A percentile compares a stretch with the other conserved stretches of the same genome.
These are phyloP conservation scores for Cyprinodon variegatus DNA, from an alignment of 2,113 vertebrate species.

Conservation along the genomic window DNA sequence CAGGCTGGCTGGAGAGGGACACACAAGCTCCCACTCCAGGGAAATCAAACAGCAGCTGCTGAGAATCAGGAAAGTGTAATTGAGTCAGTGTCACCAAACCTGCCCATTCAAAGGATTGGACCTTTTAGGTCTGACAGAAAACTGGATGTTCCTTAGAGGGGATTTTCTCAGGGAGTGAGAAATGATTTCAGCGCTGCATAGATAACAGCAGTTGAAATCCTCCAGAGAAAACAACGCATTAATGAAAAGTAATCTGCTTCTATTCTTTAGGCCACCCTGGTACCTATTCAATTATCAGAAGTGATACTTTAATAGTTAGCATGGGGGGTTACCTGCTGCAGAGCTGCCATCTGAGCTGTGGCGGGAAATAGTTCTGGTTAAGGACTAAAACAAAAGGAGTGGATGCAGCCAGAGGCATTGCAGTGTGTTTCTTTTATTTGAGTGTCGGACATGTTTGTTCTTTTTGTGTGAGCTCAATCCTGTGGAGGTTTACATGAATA, in stretches of 20 bases:
- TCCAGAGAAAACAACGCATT: neutral
- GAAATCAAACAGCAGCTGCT: conserved; percentile 65
- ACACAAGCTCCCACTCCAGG: conserved; percentile 20
- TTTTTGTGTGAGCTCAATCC: neutral
- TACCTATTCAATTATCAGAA: conserved; percentile 1
- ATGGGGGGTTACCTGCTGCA: conserved; percentile 49
- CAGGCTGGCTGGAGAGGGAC: conserved; percentile 28
- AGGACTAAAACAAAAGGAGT: conserved; percentile 33
- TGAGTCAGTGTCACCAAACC: conserved; percentile 44
- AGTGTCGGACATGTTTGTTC: neutral
- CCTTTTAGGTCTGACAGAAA: neutral
- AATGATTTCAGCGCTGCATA: neutral
- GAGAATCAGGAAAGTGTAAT: conserved; percentile 31
- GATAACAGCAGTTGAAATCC: neutral
- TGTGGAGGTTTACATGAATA: neutral
- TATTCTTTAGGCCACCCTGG: conserved; percentile 1
- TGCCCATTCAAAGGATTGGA: conserved; percentile 28
- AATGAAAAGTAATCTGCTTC: conserved; percentile 20
- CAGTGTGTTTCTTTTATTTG: conserved; percentile 1
- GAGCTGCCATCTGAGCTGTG: conserved; percentile 46
- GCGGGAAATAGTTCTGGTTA: conserved; percentile 44
- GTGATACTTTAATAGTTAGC: conserved; percentile 52
- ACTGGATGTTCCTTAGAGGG: neutral
- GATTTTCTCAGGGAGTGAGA: neutral
- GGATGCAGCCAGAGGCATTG: conserved; percentile 20